Conservation (phyloP, 2,797 vertebrate species). For the Glyptemys insculpta region DNA sequence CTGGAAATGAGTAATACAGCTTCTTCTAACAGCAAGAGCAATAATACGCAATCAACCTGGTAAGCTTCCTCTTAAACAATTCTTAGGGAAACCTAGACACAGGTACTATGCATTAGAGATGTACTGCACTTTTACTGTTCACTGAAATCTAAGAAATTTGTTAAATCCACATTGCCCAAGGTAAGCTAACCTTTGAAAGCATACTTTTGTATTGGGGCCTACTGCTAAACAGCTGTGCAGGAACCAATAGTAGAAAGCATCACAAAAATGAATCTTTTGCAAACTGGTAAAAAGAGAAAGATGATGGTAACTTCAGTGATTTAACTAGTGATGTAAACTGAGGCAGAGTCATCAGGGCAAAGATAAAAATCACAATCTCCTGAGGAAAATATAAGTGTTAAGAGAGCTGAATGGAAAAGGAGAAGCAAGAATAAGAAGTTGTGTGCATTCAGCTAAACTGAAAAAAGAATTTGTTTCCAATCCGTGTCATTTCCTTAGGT, state of each 20-base stretch:
- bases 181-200: background rate
- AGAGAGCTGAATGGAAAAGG: background rate
- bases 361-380: background rate
- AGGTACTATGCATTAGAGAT: background rate
- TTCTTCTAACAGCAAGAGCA: background rate
- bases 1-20: background rate
- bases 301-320: background rate
- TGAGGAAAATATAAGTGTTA: background rate
- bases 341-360: background rate
- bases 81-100: background rate
- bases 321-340: background rate
- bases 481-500: background rate
- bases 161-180: background rate
- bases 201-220: background rate
- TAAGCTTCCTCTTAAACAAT: background rate
- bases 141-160: background rate
- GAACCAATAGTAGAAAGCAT: background rate
- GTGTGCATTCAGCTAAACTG: background rate
- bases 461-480: background rate
- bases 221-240: background rate
- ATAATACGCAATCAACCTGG: background rate
- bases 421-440: background rate
- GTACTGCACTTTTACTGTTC: background rate
- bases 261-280: background rate
- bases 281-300: background rate